Conservation (phyloP, 2,113 vertebrate species). For the Semnopithecus entellus region DNA sequence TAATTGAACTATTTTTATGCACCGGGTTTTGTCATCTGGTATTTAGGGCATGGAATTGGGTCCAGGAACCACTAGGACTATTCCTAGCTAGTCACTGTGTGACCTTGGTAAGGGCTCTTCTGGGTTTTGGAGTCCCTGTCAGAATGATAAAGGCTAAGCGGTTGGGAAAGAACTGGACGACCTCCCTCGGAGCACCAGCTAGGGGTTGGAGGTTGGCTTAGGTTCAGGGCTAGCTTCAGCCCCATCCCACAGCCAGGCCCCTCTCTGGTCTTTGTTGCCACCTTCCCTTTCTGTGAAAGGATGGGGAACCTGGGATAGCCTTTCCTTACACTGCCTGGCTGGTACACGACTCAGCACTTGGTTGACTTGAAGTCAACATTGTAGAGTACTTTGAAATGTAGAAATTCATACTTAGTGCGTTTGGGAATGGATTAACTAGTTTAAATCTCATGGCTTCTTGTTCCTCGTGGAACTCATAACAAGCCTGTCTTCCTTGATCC, state of each 20-base stretch:
- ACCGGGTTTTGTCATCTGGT: slow-evolving; percentile 33
- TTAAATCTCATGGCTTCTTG: background rate
- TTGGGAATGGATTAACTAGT: background rate
- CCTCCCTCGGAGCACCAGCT: background rate
- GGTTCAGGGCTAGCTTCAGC: background rate
- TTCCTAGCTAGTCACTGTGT: background rate
- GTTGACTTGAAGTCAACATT: background rate
- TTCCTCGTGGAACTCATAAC: slow-evolving; percentile 31
- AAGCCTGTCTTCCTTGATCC: background rate
- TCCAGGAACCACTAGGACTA: slow-evolving; percentile 13
- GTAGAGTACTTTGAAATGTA: background rate
- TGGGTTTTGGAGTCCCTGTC: background rate
- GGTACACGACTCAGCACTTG: background rate
- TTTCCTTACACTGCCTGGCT: background rate
- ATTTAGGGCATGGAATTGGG: slow-evolving; percentile 27
- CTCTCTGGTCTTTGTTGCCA: background rate
- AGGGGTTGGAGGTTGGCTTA: background rate
- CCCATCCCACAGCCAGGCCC: too few species aligned
- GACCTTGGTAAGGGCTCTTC: background rate
- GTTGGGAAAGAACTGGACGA: background rate
- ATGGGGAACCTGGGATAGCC: background rate
- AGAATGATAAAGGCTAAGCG: background rate
- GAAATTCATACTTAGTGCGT: background rate
- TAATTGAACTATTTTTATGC: slow-evolving; percentile 60
- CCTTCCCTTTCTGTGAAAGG: background rate